Evolutionary conservation across 2,797 vertebrate species (phyloP), one percentile per base, ranked within the genome.

Genomic region (Aeoliscus strigatus): DNA sequence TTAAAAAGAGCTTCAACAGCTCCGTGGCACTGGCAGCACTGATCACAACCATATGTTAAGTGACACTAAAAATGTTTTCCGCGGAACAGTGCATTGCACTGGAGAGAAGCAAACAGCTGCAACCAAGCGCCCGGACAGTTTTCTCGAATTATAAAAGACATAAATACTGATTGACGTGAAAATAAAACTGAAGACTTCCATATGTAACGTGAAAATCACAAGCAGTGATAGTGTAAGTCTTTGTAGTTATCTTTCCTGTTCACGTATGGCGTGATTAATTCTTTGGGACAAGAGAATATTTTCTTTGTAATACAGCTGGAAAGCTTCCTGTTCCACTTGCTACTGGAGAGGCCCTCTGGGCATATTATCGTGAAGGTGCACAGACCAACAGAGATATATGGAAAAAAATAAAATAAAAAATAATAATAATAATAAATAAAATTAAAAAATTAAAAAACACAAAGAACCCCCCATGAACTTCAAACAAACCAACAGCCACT

Each of bases 371-470:
- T 50, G 39, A 51, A 31, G 36, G 43, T 33, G 49, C 54, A 38
- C 29, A 41, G 42, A 46, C 58, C 66, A 49, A 16, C 46, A 51
- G 50, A 51, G 56, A 52, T 52, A 51, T 70, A 74, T 76, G 78
- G 75, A n/a, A n/a, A n/a, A 11, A 4, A 80, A 78, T 70, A 45
- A 73, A 82, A 82, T 64, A 77, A 41, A 71, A 71, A 64, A 57
- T n/a, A n/a, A n/a, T n/a, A n/a, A n/a, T n/a, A n/a, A n/a, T n/a
- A n/a, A n/a, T n/a, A n/a, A n/a, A n/a, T n/a, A n/a, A n/a, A n/a
- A n/a, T n/a, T n/a, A n/a, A n/a, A n/a, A n/a, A n/a, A n/a, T n/a
- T n/a, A n/a, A n/a, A n/a, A n/a, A n/a, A n/a, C n/a, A n/a, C n/a
- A n/a, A n/a, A n/a, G n/a, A n/a, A n/a, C n/a, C n/a, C n/a, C n/a